Evolutionary conservation across 2,797 vertebrate species (phyloP).

Genomic region (Staurois parvus): DNA sequence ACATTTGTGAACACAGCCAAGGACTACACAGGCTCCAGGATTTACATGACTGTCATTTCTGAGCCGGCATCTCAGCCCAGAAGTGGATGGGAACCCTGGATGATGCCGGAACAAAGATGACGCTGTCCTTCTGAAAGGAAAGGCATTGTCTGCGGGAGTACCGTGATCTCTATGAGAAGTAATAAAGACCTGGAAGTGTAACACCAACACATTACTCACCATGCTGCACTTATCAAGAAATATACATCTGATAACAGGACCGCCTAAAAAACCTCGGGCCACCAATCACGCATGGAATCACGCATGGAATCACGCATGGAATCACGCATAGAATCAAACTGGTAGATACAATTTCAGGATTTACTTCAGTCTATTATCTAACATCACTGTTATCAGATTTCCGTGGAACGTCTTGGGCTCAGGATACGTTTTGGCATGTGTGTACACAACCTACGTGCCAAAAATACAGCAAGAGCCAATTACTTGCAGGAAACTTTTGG

Average conservation of each 20-base stretch:
- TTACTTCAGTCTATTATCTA: not conserved
- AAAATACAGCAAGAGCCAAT: not conserved
- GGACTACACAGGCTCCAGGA: too few relatives aligned
- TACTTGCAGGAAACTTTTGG: not conserved
- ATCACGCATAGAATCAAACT: not conserved
- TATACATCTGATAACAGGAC: not conserved
- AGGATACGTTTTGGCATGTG: not conserved
- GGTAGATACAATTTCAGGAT: not conserved
- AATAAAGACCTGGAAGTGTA: too few relatives aligned
- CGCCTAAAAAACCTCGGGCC: too few relatives aligned
- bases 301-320: not conserved
- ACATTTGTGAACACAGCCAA: too few relatives aligned
- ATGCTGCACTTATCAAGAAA: not conserved
- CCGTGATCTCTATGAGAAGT: too few relatives aligned
- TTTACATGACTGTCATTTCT: too few relatives aligned
- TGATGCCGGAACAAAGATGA: too few relatives aligned
- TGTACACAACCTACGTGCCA: not conserved
- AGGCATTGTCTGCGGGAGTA: too few relatives aligned
- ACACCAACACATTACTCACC: not conserved
- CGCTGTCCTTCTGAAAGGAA: too few relatives aligned
- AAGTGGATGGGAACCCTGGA: too few relatives aligned
- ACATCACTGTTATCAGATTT: not conserved
- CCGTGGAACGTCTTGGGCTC: not conserved
- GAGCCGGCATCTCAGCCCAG: too few relatives aligned
- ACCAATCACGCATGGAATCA: not conserved